phyloP scores from a whole-genome alignment of 2,888 invertebrate genomes.

The Hedya salicella region DNA sequence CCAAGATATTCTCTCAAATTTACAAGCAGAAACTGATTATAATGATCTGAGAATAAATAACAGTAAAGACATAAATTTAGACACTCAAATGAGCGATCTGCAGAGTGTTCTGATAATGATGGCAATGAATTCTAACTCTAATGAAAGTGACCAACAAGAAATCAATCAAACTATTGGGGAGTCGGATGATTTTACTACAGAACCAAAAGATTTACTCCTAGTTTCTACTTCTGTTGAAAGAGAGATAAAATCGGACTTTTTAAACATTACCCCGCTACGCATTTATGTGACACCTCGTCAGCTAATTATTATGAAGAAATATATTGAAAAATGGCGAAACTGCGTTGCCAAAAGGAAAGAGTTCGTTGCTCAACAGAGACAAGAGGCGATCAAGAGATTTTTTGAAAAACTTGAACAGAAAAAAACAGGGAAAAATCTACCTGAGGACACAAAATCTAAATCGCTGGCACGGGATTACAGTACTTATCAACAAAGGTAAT shows the following conservation, averaged over 20 bases:
- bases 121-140: conserved; percentile 62
- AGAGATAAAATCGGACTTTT: conserved; percentile 46
- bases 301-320: conserved; percentile 62
- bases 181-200: conserved; percentile 5
- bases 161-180: conserved; percentile 32
- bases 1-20: conserved; percentile 45
- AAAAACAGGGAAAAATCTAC: conserved; percentile 56
- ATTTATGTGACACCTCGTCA: conserved; percentile 57
- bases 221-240: conserved; percentile 30
- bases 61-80: conserved; percentile 42
- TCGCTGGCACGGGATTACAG: conserved; percentile 65
- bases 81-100: conserved; percentile 58
- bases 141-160: conserved; percentile 49
- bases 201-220: conserved; percentile 18
- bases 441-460: conserved; percentile 63
- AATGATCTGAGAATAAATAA: conserved; percentile 48
- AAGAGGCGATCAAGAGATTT: conserved; percentile 67
- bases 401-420: conserved; percentile 74
- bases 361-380: conserved; percentile 60
- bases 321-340: conserved; percentile 67
- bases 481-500: conserved; percentile 76
- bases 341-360: conserved; percentile 61
- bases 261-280: conserved; percentile 63
- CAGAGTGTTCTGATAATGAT: conserved; percentile 72
- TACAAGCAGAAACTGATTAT: conserved; percentile 53